Conservation (phyloP, 2,113 vertebrate species). For the Aphyosemion australe region DNA sequence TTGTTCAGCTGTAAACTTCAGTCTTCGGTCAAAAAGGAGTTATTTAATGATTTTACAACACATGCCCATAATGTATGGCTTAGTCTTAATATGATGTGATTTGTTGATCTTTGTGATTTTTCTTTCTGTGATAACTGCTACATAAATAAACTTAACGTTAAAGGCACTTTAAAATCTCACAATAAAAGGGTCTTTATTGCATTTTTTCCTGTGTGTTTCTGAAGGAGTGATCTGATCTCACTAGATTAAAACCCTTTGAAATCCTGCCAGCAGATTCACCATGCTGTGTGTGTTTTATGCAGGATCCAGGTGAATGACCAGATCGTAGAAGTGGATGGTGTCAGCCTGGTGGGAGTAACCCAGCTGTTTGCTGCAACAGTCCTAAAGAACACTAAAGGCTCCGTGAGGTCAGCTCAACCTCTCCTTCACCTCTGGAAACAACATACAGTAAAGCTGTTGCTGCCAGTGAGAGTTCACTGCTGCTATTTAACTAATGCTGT, state of each 20-base stretch:
- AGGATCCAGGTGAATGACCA: conserved; percentile 90
- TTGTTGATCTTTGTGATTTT: no score
- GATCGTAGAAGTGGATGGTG: conserved; percentile 91
- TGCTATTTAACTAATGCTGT: neutral
- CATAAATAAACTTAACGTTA: conserved; percentile 16
- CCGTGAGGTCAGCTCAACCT: conserved; percentile 81
- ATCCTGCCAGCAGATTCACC: neutral
- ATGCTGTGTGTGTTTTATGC: conserved; percentile 19
- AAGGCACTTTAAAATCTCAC: conserved; percentile 38
- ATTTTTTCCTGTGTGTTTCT: conserved; percentile 21
- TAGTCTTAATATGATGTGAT: no score
- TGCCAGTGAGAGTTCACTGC: no score
- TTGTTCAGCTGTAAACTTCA: neutral
- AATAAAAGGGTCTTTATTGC: conserved; percentile 19
- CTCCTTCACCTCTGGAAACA: neutral
- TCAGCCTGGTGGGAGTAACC: conserved; percentile 91
- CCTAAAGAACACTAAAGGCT: conserved; percentile 93
- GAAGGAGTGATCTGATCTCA: neutral
- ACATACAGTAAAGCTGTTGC: no score
- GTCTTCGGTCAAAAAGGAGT: neutral
- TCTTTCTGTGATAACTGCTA: no score
- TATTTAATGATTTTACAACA: neutral
- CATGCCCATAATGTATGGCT: neutral
- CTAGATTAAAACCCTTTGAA: conserved; percentile 3
- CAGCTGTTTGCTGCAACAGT: conserved; percentile 93